Percentiles rank a stretch among this genome's conserved stretches.
Evolutionary conservation across 2,797 vertebrate genomes (phyloP).

Genomic region (Pseudocheirus occidentalis): DNA sequence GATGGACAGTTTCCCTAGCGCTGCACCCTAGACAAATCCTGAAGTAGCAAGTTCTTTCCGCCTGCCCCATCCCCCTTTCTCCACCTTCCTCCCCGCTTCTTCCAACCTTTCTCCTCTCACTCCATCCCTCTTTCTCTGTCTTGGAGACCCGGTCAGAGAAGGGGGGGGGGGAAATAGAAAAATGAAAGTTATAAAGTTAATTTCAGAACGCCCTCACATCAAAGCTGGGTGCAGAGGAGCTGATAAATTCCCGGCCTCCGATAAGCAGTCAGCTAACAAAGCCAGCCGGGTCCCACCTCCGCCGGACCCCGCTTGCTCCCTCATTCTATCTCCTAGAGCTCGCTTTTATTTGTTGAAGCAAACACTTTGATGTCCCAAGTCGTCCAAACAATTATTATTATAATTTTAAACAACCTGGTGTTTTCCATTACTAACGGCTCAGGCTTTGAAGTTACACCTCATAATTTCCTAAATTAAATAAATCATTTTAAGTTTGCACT

Average conservation of each 20-base stretch:
- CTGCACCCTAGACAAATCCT: neutral
- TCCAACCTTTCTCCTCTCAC: constrained; percentile 44
- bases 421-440: constrained; percentile 91
- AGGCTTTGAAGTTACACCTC: constrained; percentile 92
- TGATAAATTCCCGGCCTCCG: constrained; percentile 84
- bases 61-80: constrained; percentile 7
- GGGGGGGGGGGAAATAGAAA: constrained; percentile 34
- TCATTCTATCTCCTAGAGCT: constrained; percentile 56
- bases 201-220: constrained; percentile 86
- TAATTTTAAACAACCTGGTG: constrained; percentile 91
- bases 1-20: neutral
- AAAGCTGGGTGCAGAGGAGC: constrained; percentile 84
- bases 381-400: constrained; percentile 92
- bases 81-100: constrained; percentile 71
- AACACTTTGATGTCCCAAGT: constrained; percentile 90
- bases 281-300: constrained; percentile 67
- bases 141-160: neutral
- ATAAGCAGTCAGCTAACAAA: constrained; percentile 85
- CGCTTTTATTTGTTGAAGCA: constrained; percentile 88
- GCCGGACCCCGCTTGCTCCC: constrained; percentile 51
- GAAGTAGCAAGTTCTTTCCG: constrained; percentile 50
- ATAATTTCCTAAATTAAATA: constrained; percentile 93
- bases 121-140: constrained; percentile 28
- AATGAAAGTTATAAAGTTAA: constrained; percentile 84
- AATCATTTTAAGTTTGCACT: constrained; percentile 92